Evolutionary conservation across 2,888 invertebrate genomes (phyloP).

Genomic region (Andrena praecox): DNA sequence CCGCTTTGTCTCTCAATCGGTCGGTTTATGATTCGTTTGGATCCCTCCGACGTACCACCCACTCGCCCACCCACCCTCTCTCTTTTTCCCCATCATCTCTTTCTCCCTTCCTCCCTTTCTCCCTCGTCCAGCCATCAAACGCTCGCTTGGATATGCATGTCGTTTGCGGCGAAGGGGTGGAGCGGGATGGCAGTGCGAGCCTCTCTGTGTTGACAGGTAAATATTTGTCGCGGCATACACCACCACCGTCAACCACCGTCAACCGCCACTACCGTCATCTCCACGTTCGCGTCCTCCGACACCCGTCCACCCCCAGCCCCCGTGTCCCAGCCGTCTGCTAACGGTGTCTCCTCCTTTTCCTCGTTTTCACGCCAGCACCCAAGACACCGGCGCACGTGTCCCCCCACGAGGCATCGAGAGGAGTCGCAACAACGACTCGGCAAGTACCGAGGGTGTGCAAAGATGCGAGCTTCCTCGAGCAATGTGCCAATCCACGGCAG

Average conservation of each 20-base stretch:
- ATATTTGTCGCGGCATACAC: conserved; percentile 83
- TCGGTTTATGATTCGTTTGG: conserved; percentile 71
- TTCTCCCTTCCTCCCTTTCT: conserved; percentile 16
- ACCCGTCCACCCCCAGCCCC: conserved; percentile 3
- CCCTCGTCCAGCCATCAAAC: conserved; percentile 68
- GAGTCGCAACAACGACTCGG: too few species aligned
- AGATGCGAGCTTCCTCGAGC: too few species aligned
- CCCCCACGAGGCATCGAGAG: background rate
- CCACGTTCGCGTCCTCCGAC: conserved; percentile 48
- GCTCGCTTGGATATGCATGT: conserved; percentile 76
- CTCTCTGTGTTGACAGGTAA: conserved; percentile 82
- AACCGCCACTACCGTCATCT: conserved; percentile 65
- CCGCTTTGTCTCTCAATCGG: conserved; percentile 71
- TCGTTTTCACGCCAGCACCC: conserved; percentile 7
- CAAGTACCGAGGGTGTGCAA: too few species aligned
- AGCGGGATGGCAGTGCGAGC: conserved; percentile 74
- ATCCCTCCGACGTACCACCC: conserved; percentile 41
- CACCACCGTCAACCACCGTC: conserved; percentile 76
- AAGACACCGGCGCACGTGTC: background rate
- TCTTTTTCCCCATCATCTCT: conserved; percentile 20
- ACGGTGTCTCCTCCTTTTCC: conserved; percentile 14
- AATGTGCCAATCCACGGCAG: too few species aligned
- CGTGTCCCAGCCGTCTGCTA: conserved; percentile 5
- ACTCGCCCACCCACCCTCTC: conserved; percentile 28
- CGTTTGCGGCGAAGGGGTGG: conserved; percentile 75